These are phyloP conservation scores for Imbricaverruca yamaguchii DNA, from an alignment of 2,888 invertebrate species.

Conservation along the genomic window DNA sequence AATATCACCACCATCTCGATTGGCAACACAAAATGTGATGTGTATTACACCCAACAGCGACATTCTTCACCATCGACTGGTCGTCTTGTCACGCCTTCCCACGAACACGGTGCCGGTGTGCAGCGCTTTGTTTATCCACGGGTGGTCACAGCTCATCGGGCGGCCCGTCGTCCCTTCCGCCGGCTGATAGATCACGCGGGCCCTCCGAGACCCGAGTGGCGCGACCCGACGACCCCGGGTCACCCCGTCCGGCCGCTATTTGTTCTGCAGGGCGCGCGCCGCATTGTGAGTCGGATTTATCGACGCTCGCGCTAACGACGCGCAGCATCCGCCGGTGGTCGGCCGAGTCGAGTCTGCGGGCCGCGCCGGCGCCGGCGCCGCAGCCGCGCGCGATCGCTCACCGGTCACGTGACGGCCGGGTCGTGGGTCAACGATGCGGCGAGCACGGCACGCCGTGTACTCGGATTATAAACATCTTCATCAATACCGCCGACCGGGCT, in stretches of 20 bases:
- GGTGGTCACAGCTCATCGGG: too few species aligned
- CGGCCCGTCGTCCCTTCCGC: neutral
- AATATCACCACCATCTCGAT: too few species aligned
- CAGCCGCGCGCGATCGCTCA: neutral
- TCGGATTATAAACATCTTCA: slow-evolving; percentile 12
- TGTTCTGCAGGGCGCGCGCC: too few species aligned
- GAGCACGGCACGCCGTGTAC: neutral
- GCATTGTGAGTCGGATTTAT: neutral
- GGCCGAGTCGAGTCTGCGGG: too few species aligned
- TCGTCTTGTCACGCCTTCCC: neutral
- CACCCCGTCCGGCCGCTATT: too few species aligned
- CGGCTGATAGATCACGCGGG: neutral
- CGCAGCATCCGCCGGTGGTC: too few species aligned
- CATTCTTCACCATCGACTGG: too few species aligned
- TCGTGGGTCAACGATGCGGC: slow-evolving; percentile 3
- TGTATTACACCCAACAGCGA: too few species aligned
- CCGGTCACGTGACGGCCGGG: neutral
- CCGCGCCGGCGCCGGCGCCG: too few species aligned
- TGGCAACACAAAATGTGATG: too few species aligned
- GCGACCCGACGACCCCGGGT: too few species aligned
- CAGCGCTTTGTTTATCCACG: neutral
- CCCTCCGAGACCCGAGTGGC: neutral
- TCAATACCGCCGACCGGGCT: neutral
- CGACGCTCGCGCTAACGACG: neutral
- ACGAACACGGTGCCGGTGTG: neutral